phyloP scores from a whole-genome alignment of 2,888 invertebrate species.

The Ypsolopha scabrella region DNA sequence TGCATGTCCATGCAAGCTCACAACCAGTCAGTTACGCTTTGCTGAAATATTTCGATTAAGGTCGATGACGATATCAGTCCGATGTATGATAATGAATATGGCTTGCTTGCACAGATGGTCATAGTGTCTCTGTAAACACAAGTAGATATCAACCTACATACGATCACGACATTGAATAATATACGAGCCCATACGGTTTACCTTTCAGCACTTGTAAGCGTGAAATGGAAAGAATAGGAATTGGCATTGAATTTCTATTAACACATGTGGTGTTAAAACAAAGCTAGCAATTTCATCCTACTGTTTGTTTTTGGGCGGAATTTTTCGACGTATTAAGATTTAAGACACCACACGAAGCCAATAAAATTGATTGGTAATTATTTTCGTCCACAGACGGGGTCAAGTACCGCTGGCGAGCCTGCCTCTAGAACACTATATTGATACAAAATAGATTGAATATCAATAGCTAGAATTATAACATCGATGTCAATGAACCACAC shows the following conservation, averaged over 20 bases:
- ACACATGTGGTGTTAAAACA: too few relatives aligned
- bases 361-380: conserved; percentile 44
- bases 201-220: too few relatives aligned
- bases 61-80: conserved; percentile 14
- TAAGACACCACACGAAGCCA: conserved; percentile 12
- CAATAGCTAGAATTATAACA: background rate
- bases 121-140: background rate
- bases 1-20: too few relatives aligned
- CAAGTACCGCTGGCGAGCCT: conserved; percentile 19
- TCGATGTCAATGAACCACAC: conserved; percentile 8
- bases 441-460: background rate
- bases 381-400: conserved; percentile 29
- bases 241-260: too few relatives aligned
- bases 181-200: too few relatives aligned
- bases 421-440: background rate
- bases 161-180: background rate
- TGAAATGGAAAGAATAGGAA: too few relatives aligned
- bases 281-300: too few relatives aligned
- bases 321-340: too few relatives aligned
- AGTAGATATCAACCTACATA: conserved; percentile 6
- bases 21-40: too few relatives aligned
- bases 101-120: conserved; percentile 7
- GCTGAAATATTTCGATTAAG: conserved; percentile 2
- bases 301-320: too few relatives aligned
- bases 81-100: conserved; percentile 1